Evolutionary conservation across 2,113 vertebrate genomes (phyloP).

Genomic region (Notarius quadriscutis): DNA sequence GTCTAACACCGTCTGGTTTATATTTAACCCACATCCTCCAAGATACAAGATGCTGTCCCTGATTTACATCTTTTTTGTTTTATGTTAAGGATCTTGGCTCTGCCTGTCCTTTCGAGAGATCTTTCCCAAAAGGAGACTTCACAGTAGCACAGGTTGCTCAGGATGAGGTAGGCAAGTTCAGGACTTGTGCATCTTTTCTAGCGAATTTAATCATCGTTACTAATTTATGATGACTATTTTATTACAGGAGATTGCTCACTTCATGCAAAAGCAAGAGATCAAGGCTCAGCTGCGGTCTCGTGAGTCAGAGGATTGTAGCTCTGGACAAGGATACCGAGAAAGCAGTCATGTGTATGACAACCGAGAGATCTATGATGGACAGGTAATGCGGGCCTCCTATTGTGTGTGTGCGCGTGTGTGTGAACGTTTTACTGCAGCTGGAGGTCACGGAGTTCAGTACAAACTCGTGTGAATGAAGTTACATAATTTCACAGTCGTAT

Average conservation of each 20-base stretch:
- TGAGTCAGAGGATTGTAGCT: background rate
- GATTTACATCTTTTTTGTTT: too few relatives aligned
- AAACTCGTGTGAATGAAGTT: background rate
- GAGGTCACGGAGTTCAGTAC: background rate
- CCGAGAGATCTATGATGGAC: background rate
- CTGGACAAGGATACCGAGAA: background rate
- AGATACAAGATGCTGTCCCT: background rate
- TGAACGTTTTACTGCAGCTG: background rate
- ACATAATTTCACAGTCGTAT: background rate
- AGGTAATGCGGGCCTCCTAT: background rate
- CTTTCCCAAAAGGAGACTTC: conserved; percentile 66
- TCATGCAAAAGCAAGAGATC: conserved; percentile 79
- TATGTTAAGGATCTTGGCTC: background rate
- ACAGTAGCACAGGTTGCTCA: conserved; percentile 72
- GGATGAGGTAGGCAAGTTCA: conserved; percentile 69
- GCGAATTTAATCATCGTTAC: background rate
- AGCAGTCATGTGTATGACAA: background rate
- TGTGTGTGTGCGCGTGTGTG: too few relatives aligned
- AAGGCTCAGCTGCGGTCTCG: conserved; percentile 62
- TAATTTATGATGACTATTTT: background rate
- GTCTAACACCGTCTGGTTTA: background rate
- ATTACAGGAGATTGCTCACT: conserved; percentile 77
- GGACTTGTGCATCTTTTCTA: too few relatives aligned
- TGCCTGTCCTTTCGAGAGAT: conserved; percentile 20
- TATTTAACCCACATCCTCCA: background rate